Percentiles rank a stretch among this genome's conserved stretches.
These are phyloP conservation scores for Alosa sapidissima DNA, from an alignment of 2,797 vertebrate genomes.

Conservation along the genomic window DNA sequence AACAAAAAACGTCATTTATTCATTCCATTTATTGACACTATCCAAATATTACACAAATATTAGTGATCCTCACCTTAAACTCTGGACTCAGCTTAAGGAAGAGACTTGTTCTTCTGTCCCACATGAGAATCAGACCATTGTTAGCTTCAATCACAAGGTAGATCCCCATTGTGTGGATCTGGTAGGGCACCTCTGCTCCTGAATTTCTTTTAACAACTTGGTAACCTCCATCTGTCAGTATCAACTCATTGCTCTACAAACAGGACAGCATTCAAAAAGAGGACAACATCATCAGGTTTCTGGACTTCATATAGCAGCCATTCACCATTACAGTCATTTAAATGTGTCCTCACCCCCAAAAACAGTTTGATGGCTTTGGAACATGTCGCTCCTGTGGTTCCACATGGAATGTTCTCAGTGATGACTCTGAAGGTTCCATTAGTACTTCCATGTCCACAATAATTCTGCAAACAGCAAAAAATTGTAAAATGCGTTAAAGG, in stretches of 20 bases:
- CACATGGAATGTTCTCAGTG: constrained; percentile 78
- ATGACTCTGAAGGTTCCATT: constrained; percentile 80
- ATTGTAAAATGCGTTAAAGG: not conserved
- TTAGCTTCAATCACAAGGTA: constrained; percentile 81
- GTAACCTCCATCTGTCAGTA: constrained; percentile 75
- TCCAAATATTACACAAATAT: not conserved
- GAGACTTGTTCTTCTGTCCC: constrained; percentile 86
- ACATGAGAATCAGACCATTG: constrained; percentile 77
- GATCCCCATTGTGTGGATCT: constrained; percentile 74
- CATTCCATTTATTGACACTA: not conserved
- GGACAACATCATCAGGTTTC: not conserved
- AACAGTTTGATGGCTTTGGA: constrained; percentile 79
- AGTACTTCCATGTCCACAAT: constrained; percentile 68
- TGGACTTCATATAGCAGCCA: not conserved
- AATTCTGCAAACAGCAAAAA: constrained; percentile 67
- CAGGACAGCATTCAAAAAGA: too few relatives aligned
- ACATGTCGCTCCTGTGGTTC: constrained; percentile 76
- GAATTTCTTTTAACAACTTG: constrained; percentile 67
- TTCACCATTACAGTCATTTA: not conserved
- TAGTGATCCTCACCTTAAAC: constrained; percentile 73
- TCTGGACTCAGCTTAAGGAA: constrained; percentile 80
- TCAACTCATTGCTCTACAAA: constrained; percentile 78
- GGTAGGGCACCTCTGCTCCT: constrained; percentile 63
- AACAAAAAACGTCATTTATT: not conserved
- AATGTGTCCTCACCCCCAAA: constrained; percentile 70